Evolutionary conservation across 2,888 invertebrate species (phyloP).

Genomic region (Chrysotoxum bicinctum): DNA sequence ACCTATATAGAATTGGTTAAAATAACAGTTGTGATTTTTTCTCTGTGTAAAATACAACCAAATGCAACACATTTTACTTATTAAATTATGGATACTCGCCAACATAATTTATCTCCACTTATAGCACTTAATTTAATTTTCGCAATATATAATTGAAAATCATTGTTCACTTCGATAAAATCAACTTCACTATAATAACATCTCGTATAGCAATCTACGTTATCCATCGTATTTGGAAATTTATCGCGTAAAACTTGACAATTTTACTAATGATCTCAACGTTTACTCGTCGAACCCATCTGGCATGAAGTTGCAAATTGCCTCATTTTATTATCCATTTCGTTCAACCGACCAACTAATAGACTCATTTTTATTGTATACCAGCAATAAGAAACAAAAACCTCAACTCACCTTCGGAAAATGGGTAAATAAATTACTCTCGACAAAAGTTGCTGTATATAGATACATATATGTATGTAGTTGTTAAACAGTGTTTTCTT

Average conservation of each 20-base stretch:
- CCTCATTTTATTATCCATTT: conserved; percentile 68
- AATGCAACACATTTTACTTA: background rate
- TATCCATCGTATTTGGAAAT: conserved; percentile 33
- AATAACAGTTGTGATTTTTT: background rate
- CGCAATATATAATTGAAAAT: conserved; percentile 36
- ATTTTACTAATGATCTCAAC: conserved; percentile 51
- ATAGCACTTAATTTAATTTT: conserved; percentile 1
- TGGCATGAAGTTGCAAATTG: conserved; percentile 62
- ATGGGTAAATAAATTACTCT: conserved; percentile 60
- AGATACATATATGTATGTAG: background rate
- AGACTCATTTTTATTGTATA: conserved; percentile 55
- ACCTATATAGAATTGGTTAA: too few species aligned
- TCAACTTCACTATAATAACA: conserved; percentile 34
- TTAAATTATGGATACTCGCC: background rate
- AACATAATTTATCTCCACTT: background rate
- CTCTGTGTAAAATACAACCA: background rate
- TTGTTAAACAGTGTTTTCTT: conserved; percentile 2
- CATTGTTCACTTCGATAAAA: conserved; percentile 16
- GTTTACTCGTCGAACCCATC: conserved; percentile 24
- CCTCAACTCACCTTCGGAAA: conserved; percentile 2
- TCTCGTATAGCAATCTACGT: background rate
- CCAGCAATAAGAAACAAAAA: background rate
- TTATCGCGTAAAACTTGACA: conserved; percentile 64
- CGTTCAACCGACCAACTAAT: conserved; percentile 61
- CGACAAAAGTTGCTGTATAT: conserved; percentile 26